Conservation (phyloP, 2,888 invertebrate species). For the Dinocampus coccinellae region DNA sequence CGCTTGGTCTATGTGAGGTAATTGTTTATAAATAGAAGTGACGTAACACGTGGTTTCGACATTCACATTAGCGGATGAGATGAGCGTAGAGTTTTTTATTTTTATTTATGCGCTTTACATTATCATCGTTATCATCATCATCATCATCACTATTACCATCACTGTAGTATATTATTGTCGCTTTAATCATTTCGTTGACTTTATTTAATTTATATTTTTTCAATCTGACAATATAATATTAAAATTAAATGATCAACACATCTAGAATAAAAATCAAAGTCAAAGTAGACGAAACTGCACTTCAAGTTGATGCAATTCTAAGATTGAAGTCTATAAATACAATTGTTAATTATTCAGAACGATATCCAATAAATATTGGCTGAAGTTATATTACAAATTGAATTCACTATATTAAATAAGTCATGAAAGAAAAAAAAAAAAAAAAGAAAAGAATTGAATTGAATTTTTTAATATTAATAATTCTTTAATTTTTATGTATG, state of each 20-base stretch:
- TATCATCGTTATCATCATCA: too few relatives aligned
- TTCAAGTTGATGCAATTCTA: background rate
- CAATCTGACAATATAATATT: too few relatives aligned
- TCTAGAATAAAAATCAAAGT: too few relatives aligned
- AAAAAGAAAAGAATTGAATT: background rate
- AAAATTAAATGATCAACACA: too few relatives aligned
- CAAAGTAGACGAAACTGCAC: background rate
- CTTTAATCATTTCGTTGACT: background rate
- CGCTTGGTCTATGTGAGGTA: slow-evolving; percentile 10
- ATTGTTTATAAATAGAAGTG: slow-evolving; percentile 62
- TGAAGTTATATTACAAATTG: background rate
- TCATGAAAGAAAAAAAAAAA: background rate
- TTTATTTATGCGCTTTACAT: background rate
- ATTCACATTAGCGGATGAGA: slow-evolving; percentile 57
- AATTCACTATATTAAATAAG: background rate
- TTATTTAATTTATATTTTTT: background rate
- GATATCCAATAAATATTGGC: background rate
- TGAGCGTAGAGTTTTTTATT: slow-evolving; percentile 1
- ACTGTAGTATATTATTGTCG: background rate
- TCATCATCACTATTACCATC: too few relatives aligned
- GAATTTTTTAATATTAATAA: too few relatives aligned
- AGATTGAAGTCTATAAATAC: background rate
- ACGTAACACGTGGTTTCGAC: slow-evolving; percentile 63
- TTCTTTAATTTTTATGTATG: too few relatives aligned
- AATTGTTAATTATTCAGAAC: background rate